A percentile compares a stretch with the other conserved stretches of the same genome.
Conservation (phyloP, 2,113 vertebrate species). For the Tetraodon nigroviridis region DNA sequence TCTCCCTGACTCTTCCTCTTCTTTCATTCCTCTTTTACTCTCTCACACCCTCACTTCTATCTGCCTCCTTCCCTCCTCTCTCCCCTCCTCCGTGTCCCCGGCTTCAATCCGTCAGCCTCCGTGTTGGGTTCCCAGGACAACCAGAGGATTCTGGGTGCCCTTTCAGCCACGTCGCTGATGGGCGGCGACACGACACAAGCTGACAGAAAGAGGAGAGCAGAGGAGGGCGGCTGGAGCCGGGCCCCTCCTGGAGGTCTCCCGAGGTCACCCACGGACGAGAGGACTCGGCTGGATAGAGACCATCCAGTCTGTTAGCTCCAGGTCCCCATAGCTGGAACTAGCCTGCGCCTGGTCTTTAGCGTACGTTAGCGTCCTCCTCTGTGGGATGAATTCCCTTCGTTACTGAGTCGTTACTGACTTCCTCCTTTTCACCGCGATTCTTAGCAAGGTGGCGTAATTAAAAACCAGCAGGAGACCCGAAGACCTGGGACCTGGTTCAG, state of each 20-base stretch:
- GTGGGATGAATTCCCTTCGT: slow-evolving; percentile 42
- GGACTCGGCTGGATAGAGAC: not conserved
- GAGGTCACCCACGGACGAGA: not conserved
- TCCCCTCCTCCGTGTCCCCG: no score
- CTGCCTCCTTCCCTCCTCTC: no score
- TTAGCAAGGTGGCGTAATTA: slow-evolving; percentile 26
- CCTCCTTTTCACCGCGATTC: slow-evolving; percentile 16
- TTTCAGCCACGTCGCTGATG: slow-evolving; percentile 28
- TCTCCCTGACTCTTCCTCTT: no score
- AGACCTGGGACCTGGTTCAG: no score
- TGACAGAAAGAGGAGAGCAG: slow-evolving; percentile 49
- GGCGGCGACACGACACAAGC: slow-evolving; percentile 35
- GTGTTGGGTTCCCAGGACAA: slow-evolving; percentile 30
- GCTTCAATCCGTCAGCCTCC: slow-evolving; percentile 3
- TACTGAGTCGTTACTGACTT: no score
- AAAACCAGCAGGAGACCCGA: slow-evolving; percentile 12
- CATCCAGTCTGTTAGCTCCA: not conserved
- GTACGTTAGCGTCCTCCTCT: slow-evolving; percentile 10
- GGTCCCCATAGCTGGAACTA: not conserved
- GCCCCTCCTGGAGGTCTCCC: not conserved
- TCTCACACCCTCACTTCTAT: no score
- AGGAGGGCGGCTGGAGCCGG: slow-evolving; percentile 20
- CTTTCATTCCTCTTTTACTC: no score
- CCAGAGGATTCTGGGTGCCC: slow-evolving; percentile 29
- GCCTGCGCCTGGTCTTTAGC: slow-evolving; percentile 1